Percentiles rank a stretch among this genome's conserved stretches.
phyloP scores from a whole-genome alignment of 2,113 vertebrate species.

The Sinocyclocheilus anshuiensis region DNA sequence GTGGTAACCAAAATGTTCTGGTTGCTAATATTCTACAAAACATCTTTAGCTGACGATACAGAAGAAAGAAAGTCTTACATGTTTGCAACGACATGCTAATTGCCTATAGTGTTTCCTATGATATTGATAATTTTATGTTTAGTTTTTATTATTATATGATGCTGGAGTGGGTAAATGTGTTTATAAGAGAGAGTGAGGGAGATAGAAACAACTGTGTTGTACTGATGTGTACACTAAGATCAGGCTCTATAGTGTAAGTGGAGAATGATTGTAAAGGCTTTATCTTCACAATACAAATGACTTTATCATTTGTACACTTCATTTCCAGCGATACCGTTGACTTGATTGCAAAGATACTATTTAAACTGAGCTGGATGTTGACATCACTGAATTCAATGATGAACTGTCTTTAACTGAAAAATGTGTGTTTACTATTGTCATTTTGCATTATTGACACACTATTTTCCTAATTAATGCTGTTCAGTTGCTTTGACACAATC shows the following conservation, averaged over 20 bases:
- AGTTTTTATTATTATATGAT: neutral
- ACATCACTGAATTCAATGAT: no score
- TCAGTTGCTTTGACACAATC: no score
- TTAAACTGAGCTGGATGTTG: no score
- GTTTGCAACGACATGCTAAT: neutral
- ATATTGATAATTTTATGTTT: neutral
- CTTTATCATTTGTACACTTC: no score
- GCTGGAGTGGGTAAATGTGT: neutral
- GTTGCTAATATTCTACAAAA: neutral
- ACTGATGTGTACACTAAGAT: neutral
- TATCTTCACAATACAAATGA: neutral
- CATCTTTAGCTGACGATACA: neutral
- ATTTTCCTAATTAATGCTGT: no score
- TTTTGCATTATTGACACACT: no score
- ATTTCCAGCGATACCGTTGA: no score
- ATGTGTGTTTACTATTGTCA: no score
- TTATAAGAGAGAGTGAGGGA: neutral
- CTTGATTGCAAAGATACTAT: no score
- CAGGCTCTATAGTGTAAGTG: neutral
- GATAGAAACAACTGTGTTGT: neutral
- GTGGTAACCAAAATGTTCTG: neutral
- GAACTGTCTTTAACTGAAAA: no score
- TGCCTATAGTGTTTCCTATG: neutral
- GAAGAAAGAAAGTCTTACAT: neutral
- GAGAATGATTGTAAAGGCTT: constrained; percentile 6